Evolutionary conservation across 2,888 invertebrate genomes (phyloP), one percentile per base, ranked within the genome.

Genomic region (Brachyptera putata): DNA sequence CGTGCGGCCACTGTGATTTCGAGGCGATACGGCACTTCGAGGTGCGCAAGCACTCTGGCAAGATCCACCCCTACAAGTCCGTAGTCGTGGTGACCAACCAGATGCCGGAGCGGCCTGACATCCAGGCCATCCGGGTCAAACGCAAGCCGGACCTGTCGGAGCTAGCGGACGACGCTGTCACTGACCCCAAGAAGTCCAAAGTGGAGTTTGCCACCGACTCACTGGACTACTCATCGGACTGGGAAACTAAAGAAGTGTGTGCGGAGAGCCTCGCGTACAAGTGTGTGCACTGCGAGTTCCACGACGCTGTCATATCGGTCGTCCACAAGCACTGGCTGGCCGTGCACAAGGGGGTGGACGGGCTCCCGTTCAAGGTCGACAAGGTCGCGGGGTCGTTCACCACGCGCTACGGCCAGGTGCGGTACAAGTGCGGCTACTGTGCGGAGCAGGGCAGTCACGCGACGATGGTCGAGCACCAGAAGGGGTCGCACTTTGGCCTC

Each of bases 1-100:
- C 66, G 1, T 83, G 83, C 65, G 64, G 62, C 0, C 70, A 75
- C 59, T 83, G 83, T 65, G 37, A 26, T 13, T 65, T 61, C 57
- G 53, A 56, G 25, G 62, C 49, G 1, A 25, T 62, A n/a, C 21
- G 61, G 9, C 61, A 62, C 11, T 61, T 62, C 46, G 62, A 62
- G 11, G 49, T 64, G 21, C 58, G 58, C 24, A 56, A 58, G 9
- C 63, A 64, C 34, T 48, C 57, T 11, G 50, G 50, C 1, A 56
- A 55, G 18, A 13, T 25, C 9, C 62, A 63, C 46, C 61, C 61
- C n/a, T 14, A 14, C 4, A 14, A 46, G 18, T 30, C 24, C 3
- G 22, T 56, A 9, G 36, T 36, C 9, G 50, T 63, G 1, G 13
- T 56, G n/a, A 25, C 50, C 18, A 41, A 43, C 7, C 26, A 53